Evolutionary conservation across 2,888 invertebrate species (phyloP).

Genomic region (Torymus auratus): DNA sequence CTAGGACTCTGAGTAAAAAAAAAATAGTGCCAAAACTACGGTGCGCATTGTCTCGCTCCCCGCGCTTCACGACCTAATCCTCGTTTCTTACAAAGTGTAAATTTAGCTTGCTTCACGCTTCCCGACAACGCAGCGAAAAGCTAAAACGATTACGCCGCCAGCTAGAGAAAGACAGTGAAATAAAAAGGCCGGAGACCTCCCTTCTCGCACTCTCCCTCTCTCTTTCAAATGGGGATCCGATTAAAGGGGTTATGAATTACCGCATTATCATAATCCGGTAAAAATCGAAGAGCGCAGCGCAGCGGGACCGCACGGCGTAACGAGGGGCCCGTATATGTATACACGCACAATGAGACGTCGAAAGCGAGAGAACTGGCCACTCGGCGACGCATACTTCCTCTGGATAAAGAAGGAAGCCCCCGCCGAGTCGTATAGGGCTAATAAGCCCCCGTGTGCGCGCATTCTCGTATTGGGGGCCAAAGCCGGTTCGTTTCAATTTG

Average conservation of each 20-base stretch:
- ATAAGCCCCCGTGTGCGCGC: constrained; percentile 30
- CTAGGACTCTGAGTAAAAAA: no score
- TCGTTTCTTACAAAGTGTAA: constrained; percentile 31
- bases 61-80: constrained; percentile 2
- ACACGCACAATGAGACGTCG: constrained; percentile 24
- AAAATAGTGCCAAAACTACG: no score
- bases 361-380: background rate
- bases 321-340: constrained; percentile 23
- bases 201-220: constrained; percentile 4
- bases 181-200: background rate
- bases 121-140: constrained; percentile 39
- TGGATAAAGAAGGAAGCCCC: constrained; percentile 19
- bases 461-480: background rate
- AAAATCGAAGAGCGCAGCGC: constrained; percentile 34
- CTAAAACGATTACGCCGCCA: constrained; percentile 49
- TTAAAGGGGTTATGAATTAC: constrained; percentile 55
- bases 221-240: constrained; percentile 48
- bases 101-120: constrained; percentile 51
- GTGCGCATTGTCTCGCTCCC: no score
- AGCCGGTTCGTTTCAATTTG: no score
- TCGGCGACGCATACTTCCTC: constrained; percentile 6
- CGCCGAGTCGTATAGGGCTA: constrained; percentile 38
- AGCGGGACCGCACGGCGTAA: constrained; percentile 40
- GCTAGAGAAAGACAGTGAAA: no score
- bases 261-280: constrained; percentile 54